Conservation (phyloP, 2,888 invertebrate genomes). For the Leucophora obtusa region DNA sequence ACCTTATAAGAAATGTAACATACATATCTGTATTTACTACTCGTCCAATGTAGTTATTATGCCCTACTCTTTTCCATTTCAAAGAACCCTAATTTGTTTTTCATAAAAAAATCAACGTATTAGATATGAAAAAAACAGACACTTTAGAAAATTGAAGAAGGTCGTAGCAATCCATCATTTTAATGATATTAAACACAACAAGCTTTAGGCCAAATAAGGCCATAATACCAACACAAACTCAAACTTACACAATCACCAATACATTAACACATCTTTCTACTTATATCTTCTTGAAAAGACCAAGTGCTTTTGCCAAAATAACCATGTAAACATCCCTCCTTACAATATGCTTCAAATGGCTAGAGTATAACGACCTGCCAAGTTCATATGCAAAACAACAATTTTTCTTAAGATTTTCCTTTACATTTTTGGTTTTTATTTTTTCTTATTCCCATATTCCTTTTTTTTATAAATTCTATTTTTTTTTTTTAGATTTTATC, state of each 20-base stretch:
- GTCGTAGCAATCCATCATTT: conserved; percentile 67
- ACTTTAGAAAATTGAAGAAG: conserved; percentile 62
- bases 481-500: conserved; percentile 53
- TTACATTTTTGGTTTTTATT: conserved; percentile 23
- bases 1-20: not conserved
- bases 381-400: conserved; percentile 61
- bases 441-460: conserved; percentile 15
- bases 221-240: not conserved
- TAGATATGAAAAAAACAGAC: conserved; percentile 40
- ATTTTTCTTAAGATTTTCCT: conserved; percentile 50
- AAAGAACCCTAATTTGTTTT: conserved; percentile 60
- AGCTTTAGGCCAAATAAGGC: conserved; percentile 40
- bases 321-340: conserved; percentile 62
- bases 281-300: conserved; percentile 20
- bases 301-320: conserved; percentile 55
- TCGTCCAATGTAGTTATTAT: not conserved
- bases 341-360: conserved; percentile 52
- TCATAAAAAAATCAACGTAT: conserved; percentile 24
- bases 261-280: not conserved
- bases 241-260: not conserved
- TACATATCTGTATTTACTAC: conserved; percentile 39
- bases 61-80: conserved; percentile 13
- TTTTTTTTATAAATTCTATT: conserved; percentile 16
- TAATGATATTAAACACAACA: conserved; percentile 62
- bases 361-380: conserved; percentile 60